Evolutionary conservation across 1,140 invertebrate genomes (phyloP).

Genomic region (Meloidogyne chitwoodi): DNA sequence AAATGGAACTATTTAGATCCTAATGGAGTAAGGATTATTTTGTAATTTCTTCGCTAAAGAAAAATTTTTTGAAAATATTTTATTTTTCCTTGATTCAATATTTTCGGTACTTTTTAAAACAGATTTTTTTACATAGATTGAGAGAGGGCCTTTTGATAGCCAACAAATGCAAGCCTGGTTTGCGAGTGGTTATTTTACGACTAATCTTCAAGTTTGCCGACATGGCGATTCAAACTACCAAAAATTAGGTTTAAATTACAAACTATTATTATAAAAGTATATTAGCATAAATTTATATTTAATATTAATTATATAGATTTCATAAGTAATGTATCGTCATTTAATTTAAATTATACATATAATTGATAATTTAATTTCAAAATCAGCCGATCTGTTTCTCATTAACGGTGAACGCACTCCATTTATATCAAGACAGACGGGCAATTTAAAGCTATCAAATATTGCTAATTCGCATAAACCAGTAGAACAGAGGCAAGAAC

Average conservation of each 20-base stretch:
- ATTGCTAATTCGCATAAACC: not conserved
- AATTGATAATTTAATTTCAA: slow-evolving; percentile 2
- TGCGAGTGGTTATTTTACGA: slow-evolving; percentile 34
- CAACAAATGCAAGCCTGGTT: slow-evolving; percentile 46
- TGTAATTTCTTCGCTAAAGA: not conserved
- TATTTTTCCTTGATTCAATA: not conserved
- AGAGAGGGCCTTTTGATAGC: slow-evolving; percentile 41
- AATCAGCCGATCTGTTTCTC: slow-evolving; percentile 36
- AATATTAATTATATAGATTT: too few species aligned
- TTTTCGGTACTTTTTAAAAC: not conserved
- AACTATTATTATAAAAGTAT: too few species aligned
- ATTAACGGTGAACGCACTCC: slow-evolving; percentile 36
- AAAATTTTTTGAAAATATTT: not conserved
- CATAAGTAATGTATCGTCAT: not conserved
- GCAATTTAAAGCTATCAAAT: not conserved
- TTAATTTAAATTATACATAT: too few species aligned
- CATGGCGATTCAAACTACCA: slow-evolving; percentile 19
- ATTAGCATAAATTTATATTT: too few species aligned
- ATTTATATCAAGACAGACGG: slow-evolving; percentile 10
- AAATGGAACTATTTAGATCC: slow-evolving; percentile 44
- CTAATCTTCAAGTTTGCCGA: slow-evolving; percentile 13
- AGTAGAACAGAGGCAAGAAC: not conserved
- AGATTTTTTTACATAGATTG: not conserved
- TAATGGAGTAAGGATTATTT: not conserved
- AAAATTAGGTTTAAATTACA: slow-evolving; percentile 29